Conservation (phyloP, 2,888 invertebrate species). For the Phalera bucephala region DNA sequence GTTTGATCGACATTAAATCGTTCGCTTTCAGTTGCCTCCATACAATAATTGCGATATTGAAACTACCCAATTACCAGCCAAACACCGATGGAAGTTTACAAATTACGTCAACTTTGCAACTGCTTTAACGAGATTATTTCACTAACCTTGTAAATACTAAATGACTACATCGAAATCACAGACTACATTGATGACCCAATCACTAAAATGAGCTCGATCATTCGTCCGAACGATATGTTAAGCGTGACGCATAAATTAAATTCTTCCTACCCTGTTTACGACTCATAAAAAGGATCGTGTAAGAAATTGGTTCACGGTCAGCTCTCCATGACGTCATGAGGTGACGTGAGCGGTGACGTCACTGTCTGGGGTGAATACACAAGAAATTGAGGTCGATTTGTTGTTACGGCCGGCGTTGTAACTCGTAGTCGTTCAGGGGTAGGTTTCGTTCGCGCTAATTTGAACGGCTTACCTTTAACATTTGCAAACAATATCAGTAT, state of each 20-base stretch:
- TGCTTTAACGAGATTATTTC: too few relatives aligned
- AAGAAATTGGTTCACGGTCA: conserved; percentile 4
- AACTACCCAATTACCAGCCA: too few relatives aligned
- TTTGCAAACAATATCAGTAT: background rate
- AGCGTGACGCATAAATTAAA: background rate
- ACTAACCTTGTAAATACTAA: too few relatives aligned
- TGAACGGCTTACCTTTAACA: background rate
- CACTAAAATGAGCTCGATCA: background rate
- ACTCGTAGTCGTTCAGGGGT: background rate
- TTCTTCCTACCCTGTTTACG: conserved; percentile 5
- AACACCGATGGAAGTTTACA: too few relatives aligned
- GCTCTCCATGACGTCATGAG: conserved; percentile 9
- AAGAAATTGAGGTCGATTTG: conserved; percentile 6
- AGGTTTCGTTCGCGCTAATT: background rate
- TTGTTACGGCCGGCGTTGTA: too few relatives aligned
- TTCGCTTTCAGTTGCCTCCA: too few relatives aligned
- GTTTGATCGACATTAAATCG: too few relatives aligned
- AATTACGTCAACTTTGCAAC: too few relatives aligned
- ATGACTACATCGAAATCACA: too few relatives aligned
- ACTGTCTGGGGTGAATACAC: conserved; percentile 13
- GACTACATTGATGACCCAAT: background rate
- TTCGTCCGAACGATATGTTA: background rate
- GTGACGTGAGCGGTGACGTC: conserved; percentile 23
- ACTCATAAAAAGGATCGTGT: conserved; percentile 11
- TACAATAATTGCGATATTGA: background rate